Base-by-base conservation (phyloP, 2,888 invertebrate species). In the Thalpophila matura region DNA sequence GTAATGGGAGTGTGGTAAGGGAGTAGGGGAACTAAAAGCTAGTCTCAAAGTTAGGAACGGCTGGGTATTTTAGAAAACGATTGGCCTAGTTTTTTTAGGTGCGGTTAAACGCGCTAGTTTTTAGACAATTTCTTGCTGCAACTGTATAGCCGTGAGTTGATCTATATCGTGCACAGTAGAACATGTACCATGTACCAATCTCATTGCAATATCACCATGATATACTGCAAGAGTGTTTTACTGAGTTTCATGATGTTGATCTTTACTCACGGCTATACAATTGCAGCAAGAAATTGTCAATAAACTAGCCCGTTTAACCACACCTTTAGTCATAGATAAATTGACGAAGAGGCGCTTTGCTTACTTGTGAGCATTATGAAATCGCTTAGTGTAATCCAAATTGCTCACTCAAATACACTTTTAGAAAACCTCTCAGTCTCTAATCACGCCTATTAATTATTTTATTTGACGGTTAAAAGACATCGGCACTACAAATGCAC, bases 401-500 rank as follows among this genome's bases (percentile, higher is more conserved):
- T 63, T 46, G 29, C 38, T 63, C 53, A 51, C 27, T 22, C 1
- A n/a, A 26, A 37, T 22, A 37, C 18, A 1, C 3, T 12, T 37
- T n/a, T 18, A 31, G 24, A 16, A 26, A 37, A 26, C 14, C 29
- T 27, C 16, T 62, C 3, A n/a, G 27, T 20, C 35, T 61, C 18
- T 29, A 14, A 9, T 49, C 65, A 73, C 46, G 67, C 58, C 24
- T 38, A 31, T 20, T 0, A 22, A 45, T 54, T 9, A 38, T 38
- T 63, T 22, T 33, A 29, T 43, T 18, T 6, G 47, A 56, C 35
- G 16, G 27, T 6, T 27, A 47, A 47, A 56, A 69, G 50, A 63
- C 63, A 72, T 70, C 40, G 50, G 63, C 58, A 75, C 70, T 37
- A 3, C 33, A 27, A 38, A 46, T 38, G 71, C 75, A 72, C 71